phyloP scores from a whole-genome alignment of 2,113 vertebrate genomes.

The Pteronura brasiliensis region DNA sequence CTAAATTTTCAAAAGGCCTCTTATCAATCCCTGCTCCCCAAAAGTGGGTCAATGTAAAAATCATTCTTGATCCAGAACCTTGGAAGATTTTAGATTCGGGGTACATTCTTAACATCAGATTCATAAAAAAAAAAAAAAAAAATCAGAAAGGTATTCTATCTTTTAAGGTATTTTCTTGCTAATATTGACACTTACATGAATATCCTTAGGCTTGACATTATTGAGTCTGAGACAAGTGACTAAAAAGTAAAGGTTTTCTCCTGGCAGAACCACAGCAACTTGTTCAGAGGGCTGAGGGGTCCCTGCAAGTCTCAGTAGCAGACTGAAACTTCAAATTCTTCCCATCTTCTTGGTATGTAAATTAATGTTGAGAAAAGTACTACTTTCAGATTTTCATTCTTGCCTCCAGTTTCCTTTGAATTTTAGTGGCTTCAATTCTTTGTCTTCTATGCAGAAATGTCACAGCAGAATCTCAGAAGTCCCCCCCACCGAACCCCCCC shows the following conservation, averaged over 20 bases:
- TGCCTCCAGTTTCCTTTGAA: neutral
- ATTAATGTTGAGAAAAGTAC: neutral
- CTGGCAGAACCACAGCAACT: neutral
- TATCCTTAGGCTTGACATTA: conserved; percentile 30
- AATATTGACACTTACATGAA: conserved; percentile 25
- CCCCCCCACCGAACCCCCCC: too few relatives aligned
- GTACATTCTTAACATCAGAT: conserved; percentile 1
- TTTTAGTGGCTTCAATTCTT: neutral
- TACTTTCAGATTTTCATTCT: neutral
- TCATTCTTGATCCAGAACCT: neutral
- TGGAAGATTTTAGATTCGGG: conserved; percentile 19
- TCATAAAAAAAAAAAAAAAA: conserved; percentile 7
- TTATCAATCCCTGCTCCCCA: neutral
- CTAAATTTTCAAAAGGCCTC: neutral
- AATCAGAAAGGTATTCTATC: conserved; percentile 2
- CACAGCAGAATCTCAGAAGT: neutral
- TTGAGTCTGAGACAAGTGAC: neutral
- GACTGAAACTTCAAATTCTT: neutral
- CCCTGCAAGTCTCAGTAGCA: neutral
- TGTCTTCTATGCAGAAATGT: neutral
- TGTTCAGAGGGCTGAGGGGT: neutral
- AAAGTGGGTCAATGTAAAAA: conserved; percentile 21
- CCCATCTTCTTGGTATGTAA: neutral
- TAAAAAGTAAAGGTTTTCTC: neutral
- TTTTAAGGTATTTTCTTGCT: neutral